These are phyloP conservation scores for Liparis tanakae DNA, from an alignment of 2,797 vertebrate species.

Conservation along the genomic window DNA sequence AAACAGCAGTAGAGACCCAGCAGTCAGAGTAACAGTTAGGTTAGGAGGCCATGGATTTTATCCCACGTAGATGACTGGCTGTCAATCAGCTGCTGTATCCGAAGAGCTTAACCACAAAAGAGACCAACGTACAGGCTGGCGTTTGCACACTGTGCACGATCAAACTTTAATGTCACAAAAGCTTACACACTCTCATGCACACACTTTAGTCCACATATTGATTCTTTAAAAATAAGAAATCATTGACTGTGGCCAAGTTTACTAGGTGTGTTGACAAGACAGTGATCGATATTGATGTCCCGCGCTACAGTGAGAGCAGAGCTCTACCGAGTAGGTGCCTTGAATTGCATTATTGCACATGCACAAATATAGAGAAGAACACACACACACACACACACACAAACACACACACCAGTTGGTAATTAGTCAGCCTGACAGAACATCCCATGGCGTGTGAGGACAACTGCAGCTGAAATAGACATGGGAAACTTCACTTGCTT, in stretches of 20 bases:
- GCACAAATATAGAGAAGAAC: slow-evolving; percentile 10
- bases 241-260: slow-evolving; percentile 60
- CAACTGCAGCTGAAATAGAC: slow-evolving; percentile 71
- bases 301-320: slow-evolving; percentile 44
- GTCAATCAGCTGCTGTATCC: slow-evolving; percentile 64
- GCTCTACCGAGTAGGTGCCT: slow-evolving; percentile 41
- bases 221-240: slow-evolving; percentile 71
- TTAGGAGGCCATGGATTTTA: slow-evolving; percentile 77
- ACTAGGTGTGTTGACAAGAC: slow-evolving; percentile 56
- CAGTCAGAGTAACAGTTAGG: slow-evolving; percentile 74
- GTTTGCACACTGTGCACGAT: neutral
- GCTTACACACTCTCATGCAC: neutral
- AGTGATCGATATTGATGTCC: slow-evolving; percentile 67
- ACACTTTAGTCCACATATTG: slow-evolving; percentile 19
- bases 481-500: slow-evolving; percentile 58
- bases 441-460: slow-evolving; percentile 74
- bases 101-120: slow-evolving; percentile 43
- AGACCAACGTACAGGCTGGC: slow-evolving; percentile 21
- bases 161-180: slow-evolving; percentile 27
- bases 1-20: slow-evolving; percentile 72
- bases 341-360: slow-evolving; percentile 49
- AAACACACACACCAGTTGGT: slow-evolving; percentile 52
- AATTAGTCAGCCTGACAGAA: slow-evolving; percentile 80
- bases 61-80: slow-evolving; percentile 71
- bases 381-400: slow-evolving; percentile 14